These are phyloP conservation scores for Halcyon senegalensis DNA, from an alignment of 2,113 vertebrate species.

Conservation along the genomic window DNA sequence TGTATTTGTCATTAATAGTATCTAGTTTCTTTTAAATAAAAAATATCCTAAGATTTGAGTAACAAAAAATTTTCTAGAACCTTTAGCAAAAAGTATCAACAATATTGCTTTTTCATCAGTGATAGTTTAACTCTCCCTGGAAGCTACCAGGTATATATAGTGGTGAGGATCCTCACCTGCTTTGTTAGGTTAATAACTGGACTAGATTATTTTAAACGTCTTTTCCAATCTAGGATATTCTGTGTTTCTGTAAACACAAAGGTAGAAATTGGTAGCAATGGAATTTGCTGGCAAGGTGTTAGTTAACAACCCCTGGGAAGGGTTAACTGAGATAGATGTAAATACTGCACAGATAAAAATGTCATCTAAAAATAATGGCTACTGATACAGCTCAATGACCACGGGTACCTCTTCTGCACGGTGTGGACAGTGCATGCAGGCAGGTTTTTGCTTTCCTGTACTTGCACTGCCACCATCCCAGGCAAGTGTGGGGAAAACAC, in stretches of 20 bases:
- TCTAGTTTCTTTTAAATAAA: background rate
- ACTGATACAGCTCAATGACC: background rate
- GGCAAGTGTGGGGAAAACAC: background rate
- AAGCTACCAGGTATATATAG: background rate
- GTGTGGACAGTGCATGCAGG: background rate
- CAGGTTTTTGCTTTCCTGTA: background rate
- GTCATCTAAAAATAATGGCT: background rate
- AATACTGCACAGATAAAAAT: background rate
- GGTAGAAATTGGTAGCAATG: background rate
- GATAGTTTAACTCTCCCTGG: background rate
- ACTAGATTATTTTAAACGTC: no score
- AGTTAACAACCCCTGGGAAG: background rate
- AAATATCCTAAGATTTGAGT: background rate
- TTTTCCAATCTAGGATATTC: no score
- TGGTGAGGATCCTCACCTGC: no score
- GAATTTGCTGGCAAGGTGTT: background rate
- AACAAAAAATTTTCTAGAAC: background rate
- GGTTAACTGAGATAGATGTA: background rate
- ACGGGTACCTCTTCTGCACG: background rate
- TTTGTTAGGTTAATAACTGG: no score
- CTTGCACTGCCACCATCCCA: background rate
- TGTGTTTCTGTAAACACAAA: background rate
- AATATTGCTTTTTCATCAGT: background rate
- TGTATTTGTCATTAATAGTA: background rate
- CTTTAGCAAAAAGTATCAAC: background rate